These are phyloP conservation scores for Anthopleura xanthogrammica DNA, from an alignment of 92 coral and sea anemone species.

Conservation along the genomic window DNA sequence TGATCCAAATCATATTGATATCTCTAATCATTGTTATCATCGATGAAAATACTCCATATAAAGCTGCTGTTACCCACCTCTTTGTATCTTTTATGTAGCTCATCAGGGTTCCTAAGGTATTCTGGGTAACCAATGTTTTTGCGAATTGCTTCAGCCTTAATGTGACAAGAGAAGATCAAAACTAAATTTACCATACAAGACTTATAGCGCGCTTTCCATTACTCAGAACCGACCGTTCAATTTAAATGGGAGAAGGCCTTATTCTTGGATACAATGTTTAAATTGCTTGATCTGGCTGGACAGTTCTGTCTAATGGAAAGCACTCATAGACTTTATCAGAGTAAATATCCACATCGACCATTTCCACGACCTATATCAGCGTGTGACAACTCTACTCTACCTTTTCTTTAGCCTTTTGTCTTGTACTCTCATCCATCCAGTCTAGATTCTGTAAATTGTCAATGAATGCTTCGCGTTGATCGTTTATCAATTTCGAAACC, in stretches of 20 bases:
- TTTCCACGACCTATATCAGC: no score
- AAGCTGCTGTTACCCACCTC: slow-evolving; percentile 29
- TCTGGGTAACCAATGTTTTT: slow-evolving; percentile 71
- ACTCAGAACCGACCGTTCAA: no score
- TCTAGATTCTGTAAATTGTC: slow-evolving; percentile 55
- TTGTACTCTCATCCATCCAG: slow-evolving; percentile 88
- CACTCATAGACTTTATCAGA: no score
- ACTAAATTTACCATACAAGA: not conserved
- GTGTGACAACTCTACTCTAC: slow-evolving; percentile 6
- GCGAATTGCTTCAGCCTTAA: slow-evolving; percentile 60
- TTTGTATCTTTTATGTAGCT: slow-evolving; percentile 33
- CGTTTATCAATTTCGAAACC: slow-evolving; percentile 60
- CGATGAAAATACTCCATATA: no score
- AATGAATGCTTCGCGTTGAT: slow-evolving; percentile 65
- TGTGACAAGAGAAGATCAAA: not conserved
- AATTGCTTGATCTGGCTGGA: no score
- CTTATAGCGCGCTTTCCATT: no score
- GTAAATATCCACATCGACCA: no score
- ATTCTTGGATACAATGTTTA: no score
- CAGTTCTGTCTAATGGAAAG: no score
- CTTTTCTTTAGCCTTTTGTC: slow-evolving; percentile 72
- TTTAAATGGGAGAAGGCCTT: no score
- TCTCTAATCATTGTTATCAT: no score
- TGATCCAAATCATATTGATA: no score
- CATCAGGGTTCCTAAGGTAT: slow-evolving; percentile 37